Percentiles rank a stretch among this genome's conserved stretches.
phyloP scores from a whole-genome alignment of 92 coral and sea anemone genomes.

The Parazoanthus atlanticus region DNA sequence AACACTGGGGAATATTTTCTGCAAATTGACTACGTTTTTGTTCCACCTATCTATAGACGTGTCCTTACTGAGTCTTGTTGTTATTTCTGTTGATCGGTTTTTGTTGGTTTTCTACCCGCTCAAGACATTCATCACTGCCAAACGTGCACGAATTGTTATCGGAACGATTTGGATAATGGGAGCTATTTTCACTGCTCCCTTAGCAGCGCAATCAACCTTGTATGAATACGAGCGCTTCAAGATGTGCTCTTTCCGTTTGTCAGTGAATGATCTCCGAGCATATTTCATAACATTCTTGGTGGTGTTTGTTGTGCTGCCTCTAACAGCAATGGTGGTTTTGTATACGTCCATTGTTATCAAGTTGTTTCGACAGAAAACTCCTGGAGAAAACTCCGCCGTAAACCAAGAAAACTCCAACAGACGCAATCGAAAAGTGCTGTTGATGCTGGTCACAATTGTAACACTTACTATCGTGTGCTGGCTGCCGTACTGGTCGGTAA shows the following conservation, averaged over 20 bases:
- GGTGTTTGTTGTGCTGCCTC: conserved; percentile 9
- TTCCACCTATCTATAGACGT: background rate
- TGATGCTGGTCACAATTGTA: too few species aligned
- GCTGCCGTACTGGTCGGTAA: too few species aligned
- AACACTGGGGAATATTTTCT: conserved; percentile 27
- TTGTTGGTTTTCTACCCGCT: conserved; percentile 56
- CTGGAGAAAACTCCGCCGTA: too few species aligned
- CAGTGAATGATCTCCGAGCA: background rate
- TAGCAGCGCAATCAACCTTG: conserved; percentile 1
- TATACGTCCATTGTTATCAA: too few species aligned
- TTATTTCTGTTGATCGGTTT: conserved; percentile 38
- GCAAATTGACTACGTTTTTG: conserved; percentile 19
- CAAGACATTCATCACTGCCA: conserved; percentile 35
- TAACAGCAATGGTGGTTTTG: too few species aligned
- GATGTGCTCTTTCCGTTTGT: conserved; percentile 27
- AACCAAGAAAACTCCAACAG: too few species aligned
- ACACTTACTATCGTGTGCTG: too few species aligned
- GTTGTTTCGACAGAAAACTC: too few species aligned
- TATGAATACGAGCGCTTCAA: background rate
- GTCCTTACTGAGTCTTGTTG: conserved; percentile 52
- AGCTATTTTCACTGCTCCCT: conserved; percentile 42
- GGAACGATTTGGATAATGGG: conserved; percentile 44
- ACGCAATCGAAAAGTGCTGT: too few species aligned
- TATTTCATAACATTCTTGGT: conserved; percentile 42
- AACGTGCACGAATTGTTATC: too few species aligned